Conservation (phyloP, 2,888 invertebrate genomes). For the Oithona nana region DNA sequence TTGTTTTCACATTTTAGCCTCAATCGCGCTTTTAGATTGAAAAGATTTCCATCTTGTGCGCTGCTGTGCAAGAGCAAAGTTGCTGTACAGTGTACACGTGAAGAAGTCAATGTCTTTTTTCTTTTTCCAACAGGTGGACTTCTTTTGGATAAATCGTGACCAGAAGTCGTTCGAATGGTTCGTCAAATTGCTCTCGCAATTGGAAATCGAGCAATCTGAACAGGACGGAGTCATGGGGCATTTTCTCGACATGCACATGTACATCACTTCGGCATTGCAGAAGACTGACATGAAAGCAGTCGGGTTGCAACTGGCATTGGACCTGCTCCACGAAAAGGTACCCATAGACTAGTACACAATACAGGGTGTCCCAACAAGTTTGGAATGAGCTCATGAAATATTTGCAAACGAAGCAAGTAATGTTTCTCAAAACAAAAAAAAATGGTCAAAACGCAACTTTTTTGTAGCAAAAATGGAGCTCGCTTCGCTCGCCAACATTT, state of each 20-base stretch:
- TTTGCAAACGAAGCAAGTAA: too few species aligned
- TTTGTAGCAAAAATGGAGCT: too few species aligned
- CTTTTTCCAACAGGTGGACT: constrained; percentile 57
- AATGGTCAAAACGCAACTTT: too few species aligned
- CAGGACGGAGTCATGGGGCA: constrained; percentile 58
- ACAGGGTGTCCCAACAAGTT: neutral
- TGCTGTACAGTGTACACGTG: too few species aligned
- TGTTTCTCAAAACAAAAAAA: too few species aligned
- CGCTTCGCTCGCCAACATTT: too few species aligned
- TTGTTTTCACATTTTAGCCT: too few species aligned
- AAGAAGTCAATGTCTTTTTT: neutral
- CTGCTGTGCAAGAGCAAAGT: too few species aligned
- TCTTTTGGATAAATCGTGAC: constrained; percentile 93
- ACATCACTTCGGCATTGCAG: constrained; percentile 79
- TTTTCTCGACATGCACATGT: constrained; percentile 91
- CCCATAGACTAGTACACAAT: neutral
- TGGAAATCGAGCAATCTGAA: constrained; percentile 85
- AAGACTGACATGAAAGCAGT: constrained; percentile 86
- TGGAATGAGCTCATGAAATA: too few species aligned
- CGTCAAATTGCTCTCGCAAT: constrained; percentile 66
- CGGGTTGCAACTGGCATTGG: constrained; percentile 71
- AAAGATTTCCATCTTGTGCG: too few species aligned
- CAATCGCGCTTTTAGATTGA: too few species aligned
- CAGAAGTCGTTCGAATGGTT: constrained; percentile 94
- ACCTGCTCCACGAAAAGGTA: constrained; percentile 73